Percentiles rank a stretch among this genome's conserved stretches.
phyloP scores from a whole-genome alignment of 2,113 vertebrate species.

The Pseudopodoces humilis region DNA sequence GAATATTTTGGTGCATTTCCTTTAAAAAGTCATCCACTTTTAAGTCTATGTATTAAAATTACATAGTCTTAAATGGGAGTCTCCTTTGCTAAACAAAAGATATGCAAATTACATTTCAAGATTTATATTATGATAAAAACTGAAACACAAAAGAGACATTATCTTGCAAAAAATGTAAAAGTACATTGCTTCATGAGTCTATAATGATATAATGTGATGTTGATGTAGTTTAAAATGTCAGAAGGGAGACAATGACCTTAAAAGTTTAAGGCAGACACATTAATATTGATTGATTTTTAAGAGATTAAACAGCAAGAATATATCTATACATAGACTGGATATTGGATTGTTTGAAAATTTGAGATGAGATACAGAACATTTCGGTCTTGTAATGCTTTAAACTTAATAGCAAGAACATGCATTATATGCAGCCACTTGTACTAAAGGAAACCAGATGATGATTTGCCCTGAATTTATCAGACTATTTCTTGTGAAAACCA shows the following conservation, averaged over 20 bases:
- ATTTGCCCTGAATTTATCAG: constrained; percentile 60
- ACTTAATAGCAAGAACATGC: constrained; percentile 42
- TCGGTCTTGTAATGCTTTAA: constrained; percentile 47
- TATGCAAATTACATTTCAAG: constrained; percentile 81
- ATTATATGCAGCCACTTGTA: constrained; percentile 61
- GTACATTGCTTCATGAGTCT: constrained; percentile 75
- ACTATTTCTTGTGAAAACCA: constrained; percentile 52
- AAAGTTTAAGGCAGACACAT: constrained; percentile 78
- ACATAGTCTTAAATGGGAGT: constrained; percentile 74
- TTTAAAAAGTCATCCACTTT: constrained; percentile 62
- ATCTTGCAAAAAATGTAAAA: constrained; percentile 76
- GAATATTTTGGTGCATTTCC: constrained; percentile 77
- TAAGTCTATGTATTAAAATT: constrained; percentile 76
- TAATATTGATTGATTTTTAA: constrained; percentile 77
- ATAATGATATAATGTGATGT: constrained; percentile 80
- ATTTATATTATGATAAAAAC: constrained; percentile 84
- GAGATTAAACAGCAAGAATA: constrained; percentile 63
- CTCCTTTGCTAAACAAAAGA: constrained; percentile 80
- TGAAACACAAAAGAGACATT: constrained; percentile 80
- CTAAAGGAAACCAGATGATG: constrained; percentile 21
- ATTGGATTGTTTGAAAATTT: constrained; percentile 72
- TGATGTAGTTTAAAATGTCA: constrained; percentile 80
- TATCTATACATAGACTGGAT: constrained; percentile 61
- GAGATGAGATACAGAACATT: constrained; percentile 60
- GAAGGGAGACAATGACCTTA: constrained; percentile 81